Base-by-base conservation (phyloP, 2,113 vertebrate species). In the Mastomys natalensis region DNA sequence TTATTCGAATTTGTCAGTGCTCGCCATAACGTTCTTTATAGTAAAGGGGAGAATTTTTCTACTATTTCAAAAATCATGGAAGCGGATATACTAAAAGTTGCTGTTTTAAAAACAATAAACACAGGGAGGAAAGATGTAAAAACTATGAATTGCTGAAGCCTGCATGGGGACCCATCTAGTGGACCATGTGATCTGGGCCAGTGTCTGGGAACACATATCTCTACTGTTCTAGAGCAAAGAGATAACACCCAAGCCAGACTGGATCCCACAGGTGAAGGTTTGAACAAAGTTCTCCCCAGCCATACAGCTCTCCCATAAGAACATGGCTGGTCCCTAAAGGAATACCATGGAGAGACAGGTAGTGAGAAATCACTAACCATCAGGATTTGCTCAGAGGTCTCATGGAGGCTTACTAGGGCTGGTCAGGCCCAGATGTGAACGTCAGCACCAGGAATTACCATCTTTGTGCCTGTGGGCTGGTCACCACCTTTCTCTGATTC, bases 61-160 rank as follows among this genome's bases (percentile, higher is more conserved):
- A 13, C 12, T 86, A 21, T 7, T 48, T 34, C 88, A 87, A 91
- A 90, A 80, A 53, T 68, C 5, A 87, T 91, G 40, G 43, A 68
- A 77, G 62, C 62, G 64, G 87, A 17, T 64, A 2, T 17, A n/a
- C 29, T 70, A 72, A 51, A 21, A 64, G 76, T 40, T 72, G 0
- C 15, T 89, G 43, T 82, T 95, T 93, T 76, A 77, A 94, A 94
- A 93, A 55, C 16, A 85, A 82, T 17, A 12, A 60, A 29, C 68
- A 60, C 22, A 2, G 62, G 72, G 34, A 26, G 66, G 70, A 58
- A 89, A 64, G 76, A 66, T 37, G 48, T 37, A 21, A 92, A 77
- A 60, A 72, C 60, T 72, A 29, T 10, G 48, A 55, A 82, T 4
- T 70, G 64, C 58, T 66, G 31, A 9, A 31, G 58, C 43, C 37